Evolutionary conservation across 2,888 invertebrate genomes (phyloP).

Genomic region (Andrena fulva): DNA sequence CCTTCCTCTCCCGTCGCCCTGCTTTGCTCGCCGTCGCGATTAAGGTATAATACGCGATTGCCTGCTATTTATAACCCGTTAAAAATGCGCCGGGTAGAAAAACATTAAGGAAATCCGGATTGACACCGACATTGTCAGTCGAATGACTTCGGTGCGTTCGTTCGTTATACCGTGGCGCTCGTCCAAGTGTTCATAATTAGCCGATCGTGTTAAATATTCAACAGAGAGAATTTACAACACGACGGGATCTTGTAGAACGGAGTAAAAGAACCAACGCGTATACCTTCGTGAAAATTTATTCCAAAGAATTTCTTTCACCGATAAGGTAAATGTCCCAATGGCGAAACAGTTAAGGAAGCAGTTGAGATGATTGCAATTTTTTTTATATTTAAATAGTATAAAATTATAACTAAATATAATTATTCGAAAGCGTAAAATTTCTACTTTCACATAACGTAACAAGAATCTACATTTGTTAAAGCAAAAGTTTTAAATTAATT

Average conservation of each 20-base stretch:
- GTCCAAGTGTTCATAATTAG: constrained; percentile 12
- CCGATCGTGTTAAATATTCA: constrained; percentile 1
- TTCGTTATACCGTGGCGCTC: not conserved
- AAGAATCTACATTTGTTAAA: too few relatives aligned
- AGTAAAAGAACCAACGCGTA: not conserved
- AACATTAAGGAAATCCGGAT: constrained; percentile 28
- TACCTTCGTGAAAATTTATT: not conserved
- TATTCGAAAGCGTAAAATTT: too few relatives aligned
- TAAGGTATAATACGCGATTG: constrained; percentile 11
- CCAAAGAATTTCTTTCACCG: not conserved
- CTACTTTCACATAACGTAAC: too few relatives aligned
- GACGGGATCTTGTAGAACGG: not conserved
- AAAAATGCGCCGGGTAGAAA: not conserved
- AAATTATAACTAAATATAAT: too few relatives aligned
- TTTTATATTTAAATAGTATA: too few relatives aligned
- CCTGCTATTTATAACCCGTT: constrained; percentile 21
- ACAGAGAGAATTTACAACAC: not conserved
- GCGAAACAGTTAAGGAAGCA: too few relatives aligned
- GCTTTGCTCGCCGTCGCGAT: not conserved
- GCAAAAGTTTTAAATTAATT: too few relatives aligned
- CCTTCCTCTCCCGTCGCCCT: not conserved
- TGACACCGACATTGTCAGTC: constrained; percentile 20
- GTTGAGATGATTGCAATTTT: too few relatives aligned
- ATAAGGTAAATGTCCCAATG: too few relatives aligned
- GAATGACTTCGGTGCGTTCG: constrained; percentile 13